Evolutionary conservation across 1,140 invertebrate genomes (phyloP).

Genomic region (Heliconius himera): DNA sequence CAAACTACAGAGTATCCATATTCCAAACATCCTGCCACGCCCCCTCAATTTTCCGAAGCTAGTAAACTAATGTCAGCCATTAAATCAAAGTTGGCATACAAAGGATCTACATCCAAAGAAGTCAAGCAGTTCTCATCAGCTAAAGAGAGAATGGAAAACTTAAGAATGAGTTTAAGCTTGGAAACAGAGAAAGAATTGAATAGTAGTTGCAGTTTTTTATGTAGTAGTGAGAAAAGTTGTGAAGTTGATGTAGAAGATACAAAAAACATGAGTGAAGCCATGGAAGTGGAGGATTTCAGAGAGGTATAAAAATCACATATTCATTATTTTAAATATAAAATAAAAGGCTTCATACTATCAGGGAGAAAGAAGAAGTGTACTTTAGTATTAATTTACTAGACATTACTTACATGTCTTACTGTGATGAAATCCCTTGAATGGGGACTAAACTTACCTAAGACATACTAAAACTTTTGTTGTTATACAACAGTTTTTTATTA

Average conservation of each 20-base stretch:
- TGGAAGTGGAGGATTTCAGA: slow-evolving; percentile 61
- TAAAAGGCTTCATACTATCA: not conserved
- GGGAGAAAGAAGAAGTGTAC: not conserved
- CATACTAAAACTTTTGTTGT: too few species aligned
- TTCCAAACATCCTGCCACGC: slow-evolving; percentile 68
- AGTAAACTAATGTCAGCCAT: slow-evolving; percentile 72
- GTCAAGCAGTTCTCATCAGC: slow-evolving; percentile 50
- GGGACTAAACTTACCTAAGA: too few species aligned
- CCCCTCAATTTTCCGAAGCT: slow-evolving; percentile 74
- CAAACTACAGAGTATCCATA: slow-evolving; percentile 68
- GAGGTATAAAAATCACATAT: slow-evolving; percentile 44
- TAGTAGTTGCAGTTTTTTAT: slow-evolving; percentile 38
- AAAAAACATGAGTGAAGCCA: slow-evolving; percentile 52
- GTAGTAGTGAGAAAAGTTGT: slow-evolving; percentile 35
- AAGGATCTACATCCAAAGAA: slow-evolving; percentile 49
- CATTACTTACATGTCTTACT: too few species aligned
- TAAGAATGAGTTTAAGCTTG: slow-evolving; percentile 52
- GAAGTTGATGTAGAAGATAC: slow-evolving; percentile 62
- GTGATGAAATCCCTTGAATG: too few species aligned
- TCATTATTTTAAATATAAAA: too few species aligned
- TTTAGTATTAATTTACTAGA: too few species aligned
- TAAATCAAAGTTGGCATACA: slow-evolving; percentile 67
- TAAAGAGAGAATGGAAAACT: slow-evolving; percentile 55
- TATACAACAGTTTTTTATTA: too few species aligned
- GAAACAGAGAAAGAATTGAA: slow-evolving; percentile 44